Evolutionary conservation across 2,888 invertebrate species (phyloP), one percentile per base, ranked within the genome.

Genomic region (Sthenelais limicola): DNA sequence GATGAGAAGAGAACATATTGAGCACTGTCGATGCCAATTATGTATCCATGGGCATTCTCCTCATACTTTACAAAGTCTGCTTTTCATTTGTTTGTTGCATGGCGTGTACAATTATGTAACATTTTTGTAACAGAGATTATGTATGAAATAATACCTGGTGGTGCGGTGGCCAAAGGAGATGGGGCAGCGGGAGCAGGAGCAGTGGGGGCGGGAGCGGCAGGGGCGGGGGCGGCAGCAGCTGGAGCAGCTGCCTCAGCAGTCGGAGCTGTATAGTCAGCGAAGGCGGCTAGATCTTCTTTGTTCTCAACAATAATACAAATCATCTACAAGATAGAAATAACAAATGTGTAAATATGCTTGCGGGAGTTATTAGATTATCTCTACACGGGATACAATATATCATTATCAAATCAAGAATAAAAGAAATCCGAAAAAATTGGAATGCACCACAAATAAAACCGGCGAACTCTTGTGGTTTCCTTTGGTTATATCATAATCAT

Each of bases 301-400:
- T 93, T 93, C 80, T 93, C 91, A 1, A 98, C 98, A 82, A 99
- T 97, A 80, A 99, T 95, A 88, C 98, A 99, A n/a, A 99, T 92
- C 71, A 97, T 89, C 91, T 91, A 83, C 43, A 79, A 79, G 9
- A 97, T 91, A 43, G n/a, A 43, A 43, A 43, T 15, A 43, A 43
- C n/a, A 43, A n/a, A 43, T n/a, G n/a, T 43, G 47, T 12, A 43
- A 43, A 43, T 43, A 15, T 43, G 12, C 47, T 43, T n/a, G n/a
- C n/a, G n/a, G n/a, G n/a, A n/a, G n/a, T n/a, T n/a, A n/a, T n/a
- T n/a, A n/a, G n/a, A n/a, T n/a, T n/a, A n/a, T n/a, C n/a, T n/a
- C n/a, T n/a, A n/a, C n/a, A n/a, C n/a, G n/a, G n/a, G n/a, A n/a
- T n/a, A n/a, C n/a, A n/a, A n/a, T n/a, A n/a, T n/a, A n/a, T n/a